These are phyloP conservation scores for Diadophis punctatus DNA, from an alignment of 2,113 vertebrate genomes.

Conservation along the genomic window DNA sequence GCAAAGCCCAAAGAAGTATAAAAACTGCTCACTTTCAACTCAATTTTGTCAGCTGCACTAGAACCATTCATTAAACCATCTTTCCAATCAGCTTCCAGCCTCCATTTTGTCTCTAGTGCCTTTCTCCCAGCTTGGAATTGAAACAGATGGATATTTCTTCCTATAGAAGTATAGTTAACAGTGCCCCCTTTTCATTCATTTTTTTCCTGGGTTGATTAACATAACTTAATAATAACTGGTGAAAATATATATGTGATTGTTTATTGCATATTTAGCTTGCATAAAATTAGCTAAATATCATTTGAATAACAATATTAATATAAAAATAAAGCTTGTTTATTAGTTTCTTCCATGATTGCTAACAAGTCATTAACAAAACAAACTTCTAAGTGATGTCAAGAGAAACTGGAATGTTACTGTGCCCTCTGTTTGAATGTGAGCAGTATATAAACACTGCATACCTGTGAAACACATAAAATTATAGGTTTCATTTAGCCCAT, in stretches of 20 bases:
- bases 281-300: not conserved
- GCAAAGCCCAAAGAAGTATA: too few relatives aligned
- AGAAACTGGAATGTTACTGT: not conserved
- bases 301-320: not conserved
- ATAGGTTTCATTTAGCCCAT: not conserved
- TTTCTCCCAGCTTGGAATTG: too few relatives aligned
- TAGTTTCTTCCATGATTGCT: not conserved
- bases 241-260: not conserved
- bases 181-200: not conserved
- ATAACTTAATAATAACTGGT: not conserved
- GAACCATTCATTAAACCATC: too few relatives aligned
- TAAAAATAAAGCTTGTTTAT: not conserved
- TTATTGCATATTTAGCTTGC: not conserved
- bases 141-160: too few relatives aligned
- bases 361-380: slow-evolving; percentile 1
- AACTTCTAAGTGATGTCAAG: not conserved
- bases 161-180: not conserved
- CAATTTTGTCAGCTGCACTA: too few relatives aligned
- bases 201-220: not conserved
- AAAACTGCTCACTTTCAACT: too few relatives aligned
- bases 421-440: not conserved
- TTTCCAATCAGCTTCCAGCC: too few relatives aligned
- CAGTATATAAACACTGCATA: not conserved
- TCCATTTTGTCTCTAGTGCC: too few relatives aligned
- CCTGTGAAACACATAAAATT: not conserved